phyloP scores from a whole-genome alignment of 2,113 vertebrate genomes.

The Lonchura striata region DNA sequence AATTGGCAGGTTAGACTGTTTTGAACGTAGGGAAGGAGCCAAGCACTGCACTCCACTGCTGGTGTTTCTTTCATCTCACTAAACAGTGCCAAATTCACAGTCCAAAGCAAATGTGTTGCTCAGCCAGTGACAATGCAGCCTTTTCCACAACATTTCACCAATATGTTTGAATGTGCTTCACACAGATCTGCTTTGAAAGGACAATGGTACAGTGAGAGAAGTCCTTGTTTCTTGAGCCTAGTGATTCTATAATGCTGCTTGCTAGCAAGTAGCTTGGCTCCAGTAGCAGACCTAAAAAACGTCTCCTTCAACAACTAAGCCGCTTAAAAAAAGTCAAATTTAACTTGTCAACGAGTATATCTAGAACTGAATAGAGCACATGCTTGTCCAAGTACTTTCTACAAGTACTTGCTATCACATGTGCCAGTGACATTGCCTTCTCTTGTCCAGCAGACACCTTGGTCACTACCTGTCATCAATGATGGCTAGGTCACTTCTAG shows the following conservation, averaged over 20 bases:
- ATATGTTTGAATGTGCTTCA: not conserved
- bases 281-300: not conserved
- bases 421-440: not conserved
- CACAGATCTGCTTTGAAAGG: not conserved
- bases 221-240: not conserved
- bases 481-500: not conserved
- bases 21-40: constrained; percentile 11
- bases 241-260: not conserved
- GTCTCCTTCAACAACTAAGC: not conserved
- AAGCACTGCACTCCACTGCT: constrained; percentile 6
- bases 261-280: not conserved
- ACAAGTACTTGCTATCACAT: not conserved
- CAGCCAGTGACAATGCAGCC: not conserved
- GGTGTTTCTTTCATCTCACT: not conserved
- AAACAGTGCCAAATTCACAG: not conserved
- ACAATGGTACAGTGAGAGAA: not conserved
- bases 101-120: constrained; percentile 38
- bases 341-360: not conserved
- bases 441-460: not conserved
- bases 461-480: accelerated
- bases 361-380: not conserved
- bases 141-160: constrained; percentile 40
- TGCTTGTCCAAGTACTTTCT: not conserved
- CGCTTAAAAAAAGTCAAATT: not conserved
- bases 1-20: constrained; percentile 38